These are phyloP conservation scores for Phragmatobia fuliginosa DNA, from an alignment of 2,888 invertebrate genomes.

Conservation along the genomic window DNA sequence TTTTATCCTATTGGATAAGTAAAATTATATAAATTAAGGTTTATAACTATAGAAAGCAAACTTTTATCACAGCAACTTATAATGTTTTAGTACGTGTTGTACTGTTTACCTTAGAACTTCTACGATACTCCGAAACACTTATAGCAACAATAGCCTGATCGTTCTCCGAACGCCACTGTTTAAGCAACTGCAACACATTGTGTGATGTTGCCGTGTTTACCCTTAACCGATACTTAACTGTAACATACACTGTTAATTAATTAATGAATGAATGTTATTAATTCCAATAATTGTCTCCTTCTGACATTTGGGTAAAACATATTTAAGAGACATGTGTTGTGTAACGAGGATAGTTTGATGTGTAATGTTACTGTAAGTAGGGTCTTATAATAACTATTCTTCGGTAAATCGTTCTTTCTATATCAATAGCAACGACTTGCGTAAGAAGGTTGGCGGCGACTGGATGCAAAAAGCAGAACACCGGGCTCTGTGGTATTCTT, in stretches of 20 bases:
- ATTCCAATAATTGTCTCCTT: slow-evolving; percentile 52
- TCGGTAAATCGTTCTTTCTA: not conserved
- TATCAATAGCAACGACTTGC: too few species aligned
- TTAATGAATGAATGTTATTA: slow-evolving; percentile 67
- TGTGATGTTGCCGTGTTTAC: slow-evolving; percentile 69
- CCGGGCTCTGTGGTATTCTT: too few species aligned
- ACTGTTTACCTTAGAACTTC: slow-evolving; percentile 34
- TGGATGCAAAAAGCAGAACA: too few species aligned
- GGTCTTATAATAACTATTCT: slow-evolving; percentile 12
- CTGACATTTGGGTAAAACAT: slow-evolving; percentile 62
- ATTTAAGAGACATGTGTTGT: slow-evolving; percentile 45
- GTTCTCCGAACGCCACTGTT: slow-evolving; percentile 69
- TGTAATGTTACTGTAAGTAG: slow-evolving; percentile 12
- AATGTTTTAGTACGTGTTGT: not conserved
- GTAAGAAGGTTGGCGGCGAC: too few species aligned
- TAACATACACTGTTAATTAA: slow-evolving; percentile 73
- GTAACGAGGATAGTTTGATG: slow-evolving; percentile 27
- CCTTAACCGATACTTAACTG: slow-evolving; percentile 66
- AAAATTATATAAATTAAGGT: slow-evolving; percentile 25
- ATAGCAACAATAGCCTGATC: slow-evolving; percentile 56
- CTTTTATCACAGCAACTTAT: not conserved
- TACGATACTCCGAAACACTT: slow-evolving; percentile 47
- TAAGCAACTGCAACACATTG: slow-evolving; percentile 69
- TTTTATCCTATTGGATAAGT: slow-evolving; percentile 21
- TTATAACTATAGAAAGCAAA: slow-evolving; percentile 9